Evolutionary conservation across 2,113 vertebrate genomes (phyloP).

Genomic region (Dinomys branickii): DNA sequence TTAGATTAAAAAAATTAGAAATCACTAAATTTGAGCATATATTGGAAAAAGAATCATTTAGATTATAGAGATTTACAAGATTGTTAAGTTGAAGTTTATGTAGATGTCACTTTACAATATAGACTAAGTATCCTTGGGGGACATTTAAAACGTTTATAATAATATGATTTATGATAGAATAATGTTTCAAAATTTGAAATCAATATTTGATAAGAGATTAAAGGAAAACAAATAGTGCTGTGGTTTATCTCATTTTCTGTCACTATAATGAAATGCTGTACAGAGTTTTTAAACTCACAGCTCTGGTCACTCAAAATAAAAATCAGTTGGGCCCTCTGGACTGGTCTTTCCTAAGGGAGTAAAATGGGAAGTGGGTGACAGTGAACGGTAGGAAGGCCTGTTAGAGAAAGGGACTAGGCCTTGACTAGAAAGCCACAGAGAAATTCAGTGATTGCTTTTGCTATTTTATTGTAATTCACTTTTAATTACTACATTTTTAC

Average conservation of each 20-base stretch:
- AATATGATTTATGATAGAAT: not conserved
- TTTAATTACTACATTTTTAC: not conserved
- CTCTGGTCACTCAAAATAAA: not conserved
- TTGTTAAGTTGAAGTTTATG: not conserved
- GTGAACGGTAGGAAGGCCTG: rapidly evolving
- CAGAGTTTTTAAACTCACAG: not conserved
- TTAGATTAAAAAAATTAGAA: not conserved
- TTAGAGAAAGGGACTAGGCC: too few relatives aligned
- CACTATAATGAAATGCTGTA: not conserved
- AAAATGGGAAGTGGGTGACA: not conserved
- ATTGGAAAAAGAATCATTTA: not conserved
- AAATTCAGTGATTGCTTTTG: not conserved
- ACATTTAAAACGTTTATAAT: not conserved
- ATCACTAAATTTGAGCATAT: not conserved
- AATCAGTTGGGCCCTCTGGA: not conserved
- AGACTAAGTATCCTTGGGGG: not conserved
- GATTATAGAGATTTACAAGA: not conserved
- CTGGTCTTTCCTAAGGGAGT: too few relatives aligned
- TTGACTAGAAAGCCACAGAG: not conserved
- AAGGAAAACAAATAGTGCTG: not conserved
- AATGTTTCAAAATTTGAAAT: not conserved
- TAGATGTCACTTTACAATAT: not conserved
- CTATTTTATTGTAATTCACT: not conserved
- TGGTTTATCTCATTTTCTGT: not conserved
- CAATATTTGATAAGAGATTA: not conserved